Base-by-base conservation (phyloP, 2,888 invertebrate species). In the Ashinkailepas kermadecensis region DNA sequence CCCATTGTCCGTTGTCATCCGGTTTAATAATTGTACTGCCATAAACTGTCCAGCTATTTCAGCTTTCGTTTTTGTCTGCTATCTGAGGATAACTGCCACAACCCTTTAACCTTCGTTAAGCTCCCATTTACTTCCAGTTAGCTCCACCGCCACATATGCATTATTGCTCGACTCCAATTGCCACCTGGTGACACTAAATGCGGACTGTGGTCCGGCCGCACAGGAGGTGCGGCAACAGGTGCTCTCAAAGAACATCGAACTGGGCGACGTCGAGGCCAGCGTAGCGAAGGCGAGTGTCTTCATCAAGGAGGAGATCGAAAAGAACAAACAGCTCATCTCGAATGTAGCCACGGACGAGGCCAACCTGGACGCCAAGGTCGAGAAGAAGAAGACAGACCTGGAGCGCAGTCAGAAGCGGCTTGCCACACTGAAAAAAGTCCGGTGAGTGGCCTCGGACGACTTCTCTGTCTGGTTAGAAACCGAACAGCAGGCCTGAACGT, bases 391-490 rank as follows among this genome's bases (percentile, higher is more conserved):
- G 84, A 92, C 93, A 0, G 99, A 99, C 87, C 90, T 98, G 84
- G 95, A 96, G 85, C 90, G 99, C 81, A 96, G 96, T 84, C 95
- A 95, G 87, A 98, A 98, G 88, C 90, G 99, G 64, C 89, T 99
- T 80, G 94, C 95, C 86, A 96, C 98, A 0, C 89, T 99, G 85
- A 95, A 96, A 88, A 97, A 95, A 91, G 97, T 98, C 84, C 92
- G 96, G 93, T 93, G 84, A 23, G 78, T 67, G 78, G 2, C 70
- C 23, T n/a, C 2, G 39, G 39, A 39, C 39, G 39, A 39, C 39
- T 39, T 39, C 39, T 39, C 39, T 39, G 39, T 39, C 39, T 1
- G 39, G 39, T 39, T 39, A 1, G 4, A 39, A 39, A 39, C 39
- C 39, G 39, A 39, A 39, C 39, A 39, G 39, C 39, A 39, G 39